Evolutionary conservation across 2,888 invertebrate species (phyloP).

Genomic region (Pandemis corylana): DNA sequence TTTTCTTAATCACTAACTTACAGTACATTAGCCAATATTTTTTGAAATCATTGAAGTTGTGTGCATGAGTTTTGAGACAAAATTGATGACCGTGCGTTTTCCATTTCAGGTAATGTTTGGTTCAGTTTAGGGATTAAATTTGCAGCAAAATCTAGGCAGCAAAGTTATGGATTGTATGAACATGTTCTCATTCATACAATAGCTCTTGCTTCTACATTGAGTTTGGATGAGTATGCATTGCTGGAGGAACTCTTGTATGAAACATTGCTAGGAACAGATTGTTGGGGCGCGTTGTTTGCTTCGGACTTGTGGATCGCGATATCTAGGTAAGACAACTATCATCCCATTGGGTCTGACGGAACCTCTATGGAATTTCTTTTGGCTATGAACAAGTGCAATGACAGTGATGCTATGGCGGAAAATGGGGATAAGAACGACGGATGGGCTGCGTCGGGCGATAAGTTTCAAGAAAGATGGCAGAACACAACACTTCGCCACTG

Average conservation of each 20-base stretch:
- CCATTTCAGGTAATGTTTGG: conserved; percentile 65
- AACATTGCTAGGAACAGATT: conserved; percentile 60
- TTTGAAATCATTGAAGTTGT: too few species aligned
- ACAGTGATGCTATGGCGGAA: too few species aligned
- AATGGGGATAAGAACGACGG: too few species aligned
- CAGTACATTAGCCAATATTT: too few species aligned
- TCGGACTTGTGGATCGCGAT: conserved; percentile 68
- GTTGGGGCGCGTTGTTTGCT: conserved; percentile 65
- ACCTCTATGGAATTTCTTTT: too few species aligned
- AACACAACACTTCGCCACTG: too few species aligned
- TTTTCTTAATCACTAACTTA: background rate
- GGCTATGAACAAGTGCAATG: too few species aligned
- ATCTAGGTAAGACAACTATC: conserved; percentile 57
- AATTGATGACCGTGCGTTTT: conserved; percentile 6
- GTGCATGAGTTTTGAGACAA: background rate
- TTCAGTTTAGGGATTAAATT: conserved; percentile 60
- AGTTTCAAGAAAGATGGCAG: too few species aligned
- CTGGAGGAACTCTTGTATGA: conserved; percentile 64
- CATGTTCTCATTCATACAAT: conserved; percentile 57
- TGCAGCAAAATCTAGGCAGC: conserved; percentile 42
- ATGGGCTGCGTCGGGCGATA: too few species aligned
- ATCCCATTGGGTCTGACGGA: background rate
- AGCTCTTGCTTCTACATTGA: conserved; percentile 55
- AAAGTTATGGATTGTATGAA: conserved; percentile 60
- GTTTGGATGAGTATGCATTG: conserved; percentile 53